phyloP scores from a whole-genome alignment of 2,888 invertebrate genomes.

The Perdita meconis region DNA sequence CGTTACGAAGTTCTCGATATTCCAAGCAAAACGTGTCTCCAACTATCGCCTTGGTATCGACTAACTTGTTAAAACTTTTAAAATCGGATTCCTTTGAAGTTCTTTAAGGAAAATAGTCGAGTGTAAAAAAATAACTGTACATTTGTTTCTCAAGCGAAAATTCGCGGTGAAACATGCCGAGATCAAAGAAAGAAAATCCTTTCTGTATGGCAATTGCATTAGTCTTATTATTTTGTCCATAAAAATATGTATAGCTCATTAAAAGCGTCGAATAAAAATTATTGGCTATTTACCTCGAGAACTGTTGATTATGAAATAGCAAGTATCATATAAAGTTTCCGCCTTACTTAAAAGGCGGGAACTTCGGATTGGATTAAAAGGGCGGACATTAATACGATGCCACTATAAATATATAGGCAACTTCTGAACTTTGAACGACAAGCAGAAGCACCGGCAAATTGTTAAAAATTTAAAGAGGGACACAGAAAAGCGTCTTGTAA shows the following conservation, averaged over 20 bases:
- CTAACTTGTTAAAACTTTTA: neutral
- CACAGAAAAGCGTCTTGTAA: neutral
- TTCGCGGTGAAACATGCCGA: neutral
- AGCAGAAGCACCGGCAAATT: neutral
- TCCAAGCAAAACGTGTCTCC: neutral
- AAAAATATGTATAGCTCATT: neutral
- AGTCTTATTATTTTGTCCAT: neutral
- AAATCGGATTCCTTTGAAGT: neutral
- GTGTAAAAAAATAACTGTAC: neutral
- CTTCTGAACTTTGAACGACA: neutral
- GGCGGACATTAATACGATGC: neutral
- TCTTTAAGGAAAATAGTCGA: neutral
- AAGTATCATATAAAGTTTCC: neutral
- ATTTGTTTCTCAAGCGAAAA: neutral
- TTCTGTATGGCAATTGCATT: neutral
- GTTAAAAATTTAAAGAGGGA: neutral
- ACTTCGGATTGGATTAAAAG: neutral
- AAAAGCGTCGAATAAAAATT: neutral
- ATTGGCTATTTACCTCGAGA: neutral
- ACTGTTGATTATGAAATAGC: neutral
- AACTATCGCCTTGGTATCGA: neutral
- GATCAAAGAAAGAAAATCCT: neutral
- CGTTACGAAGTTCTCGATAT: neutral
- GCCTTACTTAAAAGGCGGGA: neutral
- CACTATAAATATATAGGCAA: neutral